Percentiles rank a stretch among this genome's conserved stretches.
Conservation (phyloP, 2,797 vertebrate genomes). For the Novumbra hubbsi region DNA sequence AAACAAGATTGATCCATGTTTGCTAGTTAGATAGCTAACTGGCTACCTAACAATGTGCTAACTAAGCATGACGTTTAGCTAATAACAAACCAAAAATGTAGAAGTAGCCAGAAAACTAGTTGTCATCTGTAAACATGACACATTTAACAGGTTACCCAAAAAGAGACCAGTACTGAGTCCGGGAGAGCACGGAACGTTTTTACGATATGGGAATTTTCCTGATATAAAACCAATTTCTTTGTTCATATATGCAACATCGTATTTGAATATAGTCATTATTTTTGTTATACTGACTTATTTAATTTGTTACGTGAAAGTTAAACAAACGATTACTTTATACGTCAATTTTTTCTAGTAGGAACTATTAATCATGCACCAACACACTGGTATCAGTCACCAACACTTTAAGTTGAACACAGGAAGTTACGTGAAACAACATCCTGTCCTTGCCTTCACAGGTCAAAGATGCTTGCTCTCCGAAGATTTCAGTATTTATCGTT, state of each 20-base stretch:
- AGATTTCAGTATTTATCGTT: constrained; percentile 33
- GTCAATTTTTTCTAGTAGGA: neutral
- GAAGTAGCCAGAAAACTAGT: neutral
- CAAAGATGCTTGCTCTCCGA: constrained; percentile 54
- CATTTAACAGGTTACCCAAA: neutral
- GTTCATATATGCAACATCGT: neutral
- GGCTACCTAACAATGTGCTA: too few relatives aligned
- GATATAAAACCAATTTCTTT: neutral
- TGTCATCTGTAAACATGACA: neutral
- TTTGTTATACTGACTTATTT: neutral
- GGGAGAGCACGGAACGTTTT: neutral
- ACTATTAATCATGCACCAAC: neutral
- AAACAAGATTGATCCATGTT: too few relatives aligned
- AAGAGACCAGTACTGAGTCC: constrained; percentile 4
- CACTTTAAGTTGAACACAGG: constrained; percentile 1
- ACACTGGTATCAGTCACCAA: too few relatives aligned
- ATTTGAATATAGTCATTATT: neutral
- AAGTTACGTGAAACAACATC: constrained; percentile 23
- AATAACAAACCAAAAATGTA: neutral
- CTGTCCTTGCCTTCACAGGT: constrained; percentile 32
- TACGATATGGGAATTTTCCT: neutral
- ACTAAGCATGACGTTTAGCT: neutral
- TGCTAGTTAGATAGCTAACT: too few relatives aligned
- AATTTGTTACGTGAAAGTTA: neutral
- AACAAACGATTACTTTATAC: neutral